Conservation (phyloP, 2,888 invertebrate genomes). For the Zonitis immaculata region DNA sequence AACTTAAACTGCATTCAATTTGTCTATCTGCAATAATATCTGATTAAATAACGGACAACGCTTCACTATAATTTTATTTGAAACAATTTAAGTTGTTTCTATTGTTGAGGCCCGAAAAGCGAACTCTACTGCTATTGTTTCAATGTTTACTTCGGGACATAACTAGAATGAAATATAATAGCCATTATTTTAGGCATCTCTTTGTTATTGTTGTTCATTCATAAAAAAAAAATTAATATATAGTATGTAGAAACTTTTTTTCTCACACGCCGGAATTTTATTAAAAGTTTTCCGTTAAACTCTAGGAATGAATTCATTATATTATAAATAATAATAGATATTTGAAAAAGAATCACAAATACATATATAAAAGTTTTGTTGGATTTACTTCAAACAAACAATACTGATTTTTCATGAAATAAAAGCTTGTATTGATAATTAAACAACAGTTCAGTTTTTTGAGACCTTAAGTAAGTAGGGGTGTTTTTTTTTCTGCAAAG, state of each 20-base stretch:
- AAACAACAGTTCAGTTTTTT: no score
- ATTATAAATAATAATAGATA: not conserved
- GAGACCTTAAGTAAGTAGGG: not conserved
- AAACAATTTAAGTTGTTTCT: constrained; percentile 35
- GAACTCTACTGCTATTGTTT: constrained; percentile 36
- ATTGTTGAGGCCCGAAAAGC: constrained; percentile 30
- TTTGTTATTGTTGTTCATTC: constrained; percentile 29
- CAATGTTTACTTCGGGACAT: constrained; percentile 38
- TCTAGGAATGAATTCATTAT: not conserved
- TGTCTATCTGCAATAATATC: constrained; percentile 18
- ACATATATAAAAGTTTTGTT: not conserved
- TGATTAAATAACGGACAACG: constrained; percentile 22
- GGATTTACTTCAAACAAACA: not conserved
- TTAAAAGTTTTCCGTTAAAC: constrained; percentile 9
- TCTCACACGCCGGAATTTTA: constrained; percentile 8
- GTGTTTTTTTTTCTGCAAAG: not conserved
- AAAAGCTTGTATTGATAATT: no score
- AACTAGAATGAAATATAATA: constrained; percentile 39
- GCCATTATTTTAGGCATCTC: constrained; percentile 35
- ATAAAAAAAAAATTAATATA: no score
- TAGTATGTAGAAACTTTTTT: constrained; percentile 7
- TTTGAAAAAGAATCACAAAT: not conserved
- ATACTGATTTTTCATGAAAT: not conserved
- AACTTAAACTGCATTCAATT: constrained; percentile 12
- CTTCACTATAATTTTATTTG: constrained; percentile 31